Evolutionary conservation across 2,888 invertebrate genomes (phyloP).

Genomic region (Patella pellucida): DNA sequence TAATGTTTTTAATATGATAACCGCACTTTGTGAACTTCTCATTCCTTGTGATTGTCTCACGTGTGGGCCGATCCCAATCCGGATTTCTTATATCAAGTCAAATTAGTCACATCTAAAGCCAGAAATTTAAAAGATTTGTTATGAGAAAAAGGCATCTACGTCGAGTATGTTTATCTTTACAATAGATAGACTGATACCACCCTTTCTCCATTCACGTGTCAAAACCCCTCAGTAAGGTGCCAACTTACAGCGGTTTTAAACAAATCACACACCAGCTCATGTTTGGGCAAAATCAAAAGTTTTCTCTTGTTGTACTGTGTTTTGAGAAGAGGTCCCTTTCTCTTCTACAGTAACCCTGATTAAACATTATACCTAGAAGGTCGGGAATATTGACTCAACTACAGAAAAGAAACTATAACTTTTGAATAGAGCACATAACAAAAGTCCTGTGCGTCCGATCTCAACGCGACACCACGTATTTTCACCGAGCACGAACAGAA

Average conservation of each 20-base stretch:
- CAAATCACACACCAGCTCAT: conserved; percentile 26
- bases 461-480: conserved; percentile 16
- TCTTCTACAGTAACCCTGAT: neutral
- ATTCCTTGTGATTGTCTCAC: neutral
- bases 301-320: conserved; percentile 17
- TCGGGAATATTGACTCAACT: conserved; percentile 9
- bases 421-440: conserved; percentile 24
- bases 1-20: neutral
- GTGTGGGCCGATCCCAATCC: conserved; percentile 9
- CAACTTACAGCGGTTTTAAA: conserved; percentile 22
- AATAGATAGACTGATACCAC: conserved; percentile 14
- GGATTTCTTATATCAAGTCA: neutral
- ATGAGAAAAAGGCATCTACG: conserved; percentile 12
- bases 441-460: conserved; percentile 18
- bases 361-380: conserved; percentile 11
- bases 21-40: neutral
- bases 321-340: conserved; percentile 13
- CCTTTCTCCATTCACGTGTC: conserved; percentile 19
- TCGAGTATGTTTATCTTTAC: conserved; percentile 19
- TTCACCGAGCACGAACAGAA: conserved; percentile 14
- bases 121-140: conserved; percentile 10
- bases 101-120: conserved; percentile 7
- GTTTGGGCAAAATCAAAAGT: conserved; percentile 27
- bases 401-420: conserved; percentile 20
- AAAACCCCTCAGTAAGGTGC: conserved; percentile 23